Base-by-base conservation (phyloP, 2,797 vertebrate species). In the Danio jaintianensis region DNA sequence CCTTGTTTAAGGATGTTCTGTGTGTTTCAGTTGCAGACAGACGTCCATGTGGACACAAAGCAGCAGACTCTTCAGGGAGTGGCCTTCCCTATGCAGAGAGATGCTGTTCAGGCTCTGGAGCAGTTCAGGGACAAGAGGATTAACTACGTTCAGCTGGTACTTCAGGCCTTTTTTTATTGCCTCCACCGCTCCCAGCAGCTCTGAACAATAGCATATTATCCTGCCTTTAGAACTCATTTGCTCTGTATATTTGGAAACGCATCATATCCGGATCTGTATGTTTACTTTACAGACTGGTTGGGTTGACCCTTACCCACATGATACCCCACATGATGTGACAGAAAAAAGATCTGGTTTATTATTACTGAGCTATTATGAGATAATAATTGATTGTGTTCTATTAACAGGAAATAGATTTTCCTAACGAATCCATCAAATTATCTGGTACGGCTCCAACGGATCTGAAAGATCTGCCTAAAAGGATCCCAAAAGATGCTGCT, bases 121-220 rank as follows among this genome's bases (percentile, higher is more conserved):
- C 93, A 95, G 80, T 83, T 97, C 88, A 92, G 89, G 85, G 90
- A 90, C 75, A 94, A 93, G 86, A 92, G 92, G 85, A 90, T 96
- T 76, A 96, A 95, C 89, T 97, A 97, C 56, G 95, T 97, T 68
- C 96, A 97, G 22, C 91, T 97, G 91, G 96, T 94, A 91, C 94
- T 92, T 91, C 59, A 7, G 40, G 47, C 18, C 40, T 62, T 58
- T 45, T 6, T 20, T 15, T 29, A 29, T 29, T n/a, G 8, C 15
- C 6, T 10, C 7, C 43, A 52, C 42, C n/a, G 20, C 43, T 53
- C 40, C 47, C 50, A 42, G 12, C 20, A 72, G 7, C 70, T 67
- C 43, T 50, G 16, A 43, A 43, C 16, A 55, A 16, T 56, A 58
- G 52, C 66, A 63, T 55, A 16, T 18, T 40, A 67, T 72, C 18